phyloP scores from a whole-genome alignment of 2,797 vertebrate genomes.

The Diplodus puntazzo region DNA sequence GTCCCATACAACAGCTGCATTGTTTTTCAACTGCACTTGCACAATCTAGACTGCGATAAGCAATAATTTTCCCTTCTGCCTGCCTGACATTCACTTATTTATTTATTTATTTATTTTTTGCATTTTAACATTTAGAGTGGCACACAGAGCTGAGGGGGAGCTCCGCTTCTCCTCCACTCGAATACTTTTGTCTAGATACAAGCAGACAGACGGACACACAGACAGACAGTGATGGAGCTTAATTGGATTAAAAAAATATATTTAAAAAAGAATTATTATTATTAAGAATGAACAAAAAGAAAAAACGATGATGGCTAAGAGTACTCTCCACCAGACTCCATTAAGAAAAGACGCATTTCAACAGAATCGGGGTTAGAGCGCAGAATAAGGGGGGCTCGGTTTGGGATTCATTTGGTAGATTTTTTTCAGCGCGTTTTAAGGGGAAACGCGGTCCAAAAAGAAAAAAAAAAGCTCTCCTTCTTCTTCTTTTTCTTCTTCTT shows the following conservation, averaged over 20 bases:
- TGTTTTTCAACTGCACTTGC: constrained; percentile 66
- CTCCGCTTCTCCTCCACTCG: constrained; percentile 3
- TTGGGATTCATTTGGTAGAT: constrained; percentile 12
- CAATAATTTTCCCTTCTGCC: constrained; percentile 37
- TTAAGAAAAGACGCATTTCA: constrained; percentile 55
- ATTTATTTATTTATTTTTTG: constrained; percentile 1
- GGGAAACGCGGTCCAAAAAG: constrained; percentile 75
- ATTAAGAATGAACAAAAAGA: constrained; percentile 48
- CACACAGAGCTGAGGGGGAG: constrained; percentile 44
- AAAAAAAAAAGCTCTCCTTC: constrained; percentile 65
- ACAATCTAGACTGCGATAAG: constrained; percentile 56
- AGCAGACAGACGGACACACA: constrained; percentile 34
- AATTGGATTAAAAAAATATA: constrained; percentile 47
- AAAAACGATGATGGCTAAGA: constrained; percentile 37
- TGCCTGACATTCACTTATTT: constrained; percentile 51
- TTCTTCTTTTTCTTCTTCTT: background rate
- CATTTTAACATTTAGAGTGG: constrained; percentile 69
- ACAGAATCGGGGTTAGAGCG: background rate
- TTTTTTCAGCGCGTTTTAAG: constrained; percentile 51
- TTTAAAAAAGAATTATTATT: no score
- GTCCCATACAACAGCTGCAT: constrained; percentile 74
- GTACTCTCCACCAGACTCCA: constrained; percentile 12
- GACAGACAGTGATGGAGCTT: constrained; percentile 57
- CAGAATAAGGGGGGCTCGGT: background rate
- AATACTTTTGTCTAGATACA: constrained; percentile 44